Evolutionary conservation across 2,888 invertebrate genomes (phyloP).

Genomic region (Chesias legatella): DNA sequence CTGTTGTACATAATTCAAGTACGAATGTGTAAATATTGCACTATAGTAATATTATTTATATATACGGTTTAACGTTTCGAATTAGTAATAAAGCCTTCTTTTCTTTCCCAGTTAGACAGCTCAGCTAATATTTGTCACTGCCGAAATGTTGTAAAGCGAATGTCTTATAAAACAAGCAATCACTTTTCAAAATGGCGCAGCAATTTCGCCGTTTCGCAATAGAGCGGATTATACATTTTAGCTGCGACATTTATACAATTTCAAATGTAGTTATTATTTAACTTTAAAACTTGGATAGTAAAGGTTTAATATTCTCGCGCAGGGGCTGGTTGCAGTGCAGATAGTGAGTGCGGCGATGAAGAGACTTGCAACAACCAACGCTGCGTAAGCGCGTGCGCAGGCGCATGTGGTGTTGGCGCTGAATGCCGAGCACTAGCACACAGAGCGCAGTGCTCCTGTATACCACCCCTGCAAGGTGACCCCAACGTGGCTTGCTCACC

Average conservation of each 20-base stretch:
- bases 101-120: too few relatives aligned
- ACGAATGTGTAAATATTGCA: conserved; percentile 21
- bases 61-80: not conserved
- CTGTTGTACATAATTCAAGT: conserved; percentile 16
- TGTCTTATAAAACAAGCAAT: too few relatives aligned
- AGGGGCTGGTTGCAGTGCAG: conserved; percentile 83
- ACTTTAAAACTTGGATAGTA: too few relatives aligned
- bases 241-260: too few relatives aligned
- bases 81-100: too few relatives aligned
- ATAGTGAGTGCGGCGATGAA: conserved; percentile 86
- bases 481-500: conserved; percentile 89
- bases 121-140: too few relatives aligned
- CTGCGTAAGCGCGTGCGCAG: conserved; percentile 89
- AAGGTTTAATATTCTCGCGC: conserved; percentile 11
- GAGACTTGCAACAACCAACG: conserved; percentile 86
- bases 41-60: conserved; percentile 3
- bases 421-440: conserved; percentile 88
- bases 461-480: conserved; percentile 87
- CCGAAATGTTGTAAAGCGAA: too few relatives aligned
- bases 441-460: conserved; percentile 88
- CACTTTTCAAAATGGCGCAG: too few relatives aligned
- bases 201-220: too few relatives aligned
- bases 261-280: too few relatives aligned
- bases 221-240: too few relatives aligned
- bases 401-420: conserved; percentile 88